Evolutionary conservation across 1,140 invertebrate genomes (phyloP).

Genomic region (Bactericera cockerelli): DNA sequence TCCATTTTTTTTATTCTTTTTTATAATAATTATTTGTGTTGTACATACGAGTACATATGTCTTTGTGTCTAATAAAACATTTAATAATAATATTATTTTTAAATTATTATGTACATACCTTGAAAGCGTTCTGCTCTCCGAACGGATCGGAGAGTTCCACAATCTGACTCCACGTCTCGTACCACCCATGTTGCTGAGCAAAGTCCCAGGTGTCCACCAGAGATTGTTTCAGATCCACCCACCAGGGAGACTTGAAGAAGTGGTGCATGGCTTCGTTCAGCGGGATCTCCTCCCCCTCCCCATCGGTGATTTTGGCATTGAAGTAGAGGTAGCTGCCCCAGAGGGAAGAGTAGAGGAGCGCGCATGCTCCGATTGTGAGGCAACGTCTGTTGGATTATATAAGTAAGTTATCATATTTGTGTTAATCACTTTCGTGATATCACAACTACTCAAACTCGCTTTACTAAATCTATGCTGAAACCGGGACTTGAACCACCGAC

Average conservation of each 20-base stretch:
- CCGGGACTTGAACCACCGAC: too few species aligned
- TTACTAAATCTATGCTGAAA: too few species aligned
- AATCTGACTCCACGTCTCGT: conserved; percentile 65
- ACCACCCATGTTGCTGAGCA: conserved; percentile 62
- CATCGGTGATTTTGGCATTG: conserved; percentile 71
- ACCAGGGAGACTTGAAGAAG: conserved; percentile 74
- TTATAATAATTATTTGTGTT: too few species aligned
- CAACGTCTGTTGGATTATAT: too few species aligned
- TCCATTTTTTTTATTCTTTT: too few species aligned
- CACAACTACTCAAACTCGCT: too few species aligned
- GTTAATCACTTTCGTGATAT: too few species aligned
- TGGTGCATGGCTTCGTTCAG: conserved; percentile 73
- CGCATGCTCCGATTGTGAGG: conserved; percentile 38
- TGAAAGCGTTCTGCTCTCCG: conserved; percentile 79
- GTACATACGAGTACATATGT: too few species aligned
- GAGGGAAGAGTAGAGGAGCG: conserved; percentile 49
- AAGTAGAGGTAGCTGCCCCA: conserved; percentile 73
- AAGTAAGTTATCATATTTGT: too few species aligned
- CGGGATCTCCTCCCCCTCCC: conserved; percentile 73
- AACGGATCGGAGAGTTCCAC: conserved; percentile 71
- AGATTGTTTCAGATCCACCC: conserved; percentile 49
- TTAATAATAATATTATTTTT: too few species aligned
- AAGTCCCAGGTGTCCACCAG: conserved; percentile 57
- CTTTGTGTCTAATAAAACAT: too few species aligned
- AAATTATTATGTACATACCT: conserved; percentile 34